A percentile compares a stretch with the other conserved stretches of the same genome.
Evolutionary conservation across 2,113 vertebrate genomes (phyloP).

Genomic region (Probosciger aterrimus): DNA sequence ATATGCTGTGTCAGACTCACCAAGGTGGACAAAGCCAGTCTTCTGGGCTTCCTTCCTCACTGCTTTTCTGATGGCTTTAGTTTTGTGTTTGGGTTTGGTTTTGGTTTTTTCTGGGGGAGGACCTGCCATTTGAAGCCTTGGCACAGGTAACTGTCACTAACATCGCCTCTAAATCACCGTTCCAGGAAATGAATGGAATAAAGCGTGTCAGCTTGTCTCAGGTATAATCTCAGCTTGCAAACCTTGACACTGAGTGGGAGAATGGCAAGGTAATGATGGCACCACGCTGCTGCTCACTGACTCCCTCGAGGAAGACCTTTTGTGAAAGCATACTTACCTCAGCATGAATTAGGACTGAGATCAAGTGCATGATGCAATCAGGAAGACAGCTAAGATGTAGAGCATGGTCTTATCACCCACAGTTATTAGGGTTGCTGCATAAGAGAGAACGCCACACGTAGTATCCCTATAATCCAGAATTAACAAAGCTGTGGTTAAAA

Average conservation of each 20-base stretch:
- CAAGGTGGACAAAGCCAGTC: neutral
- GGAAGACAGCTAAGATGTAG: neutral
- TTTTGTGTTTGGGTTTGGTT: accelerated
- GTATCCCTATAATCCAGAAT: neutral
- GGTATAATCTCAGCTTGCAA: neutral
- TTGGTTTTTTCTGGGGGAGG: neutral
- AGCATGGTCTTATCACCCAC: neutral
- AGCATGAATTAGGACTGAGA: neutral
- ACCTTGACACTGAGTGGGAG: neutral
- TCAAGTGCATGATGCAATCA: neutral
- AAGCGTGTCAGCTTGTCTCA: constrained; percentile 7
- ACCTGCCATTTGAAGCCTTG: neutral
- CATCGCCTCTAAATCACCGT: neutral
- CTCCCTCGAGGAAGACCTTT: neutral
- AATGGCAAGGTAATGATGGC: neutral
- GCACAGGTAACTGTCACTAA: neutral
- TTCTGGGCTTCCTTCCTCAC: neutral
- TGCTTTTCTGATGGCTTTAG: neutral
- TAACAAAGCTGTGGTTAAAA: neutral
- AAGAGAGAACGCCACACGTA: neutral
- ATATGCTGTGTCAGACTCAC: neutral
- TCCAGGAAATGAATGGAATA: neutral
- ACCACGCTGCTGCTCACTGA: neutral
- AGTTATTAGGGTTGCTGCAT: neutral
- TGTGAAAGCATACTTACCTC: neutral